Evolutionary conservation across 2,113 vertebrate species (phyloP).

Genomic region (Poecile atricapillus): DNA sequence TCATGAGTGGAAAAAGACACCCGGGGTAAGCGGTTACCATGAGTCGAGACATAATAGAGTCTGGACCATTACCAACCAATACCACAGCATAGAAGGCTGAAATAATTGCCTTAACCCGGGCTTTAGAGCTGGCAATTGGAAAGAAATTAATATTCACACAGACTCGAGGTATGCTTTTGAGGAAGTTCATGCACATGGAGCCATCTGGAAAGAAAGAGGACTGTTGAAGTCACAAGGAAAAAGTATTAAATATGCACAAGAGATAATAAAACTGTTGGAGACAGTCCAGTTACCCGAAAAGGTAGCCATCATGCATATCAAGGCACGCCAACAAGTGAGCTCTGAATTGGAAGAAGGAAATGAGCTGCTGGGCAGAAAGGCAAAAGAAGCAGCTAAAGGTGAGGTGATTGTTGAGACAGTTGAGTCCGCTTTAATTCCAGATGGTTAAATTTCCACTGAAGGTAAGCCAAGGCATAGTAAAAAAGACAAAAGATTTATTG

Average conservation of each 20-base stretch:
- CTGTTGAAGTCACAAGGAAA: not conserved
- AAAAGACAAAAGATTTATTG: not conserved
- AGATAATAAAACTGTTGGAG: not conserved
- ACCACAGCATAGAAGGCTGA: not conserved
- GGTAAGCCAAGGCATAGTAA: not conserved
- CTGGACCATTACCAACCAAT: not conserved
- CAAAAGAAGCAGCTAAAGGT: not conserved
- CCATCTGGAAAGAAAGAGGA: not conserved
- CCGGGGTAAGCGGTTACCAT: not conserved
- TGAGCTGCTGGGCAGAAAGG: not conserved
- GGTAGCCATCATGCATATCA: not conserved
- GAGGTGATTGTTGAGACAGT: not conserved
- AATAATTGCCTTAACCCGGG: not conserved
- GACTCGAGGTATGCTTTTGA: not conserved
- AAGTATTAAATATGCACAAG: not conserved
- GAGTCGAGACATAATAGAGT: too few relatives aligned
- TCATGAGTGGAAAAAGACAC: too few relatives aligned
- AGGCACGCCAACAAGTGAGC: not conserved
- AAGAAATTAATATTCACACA: not conserved
- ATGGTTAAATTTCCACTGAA: too few relatives aligned
- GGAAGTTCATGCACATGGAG: not conserved
- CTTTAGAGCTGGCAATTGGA: not conserved
- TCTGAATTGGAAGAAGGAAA: not conserved
- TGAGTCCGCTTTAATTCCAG: not conserved
- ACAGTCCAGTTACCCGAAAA: not conserved